These are phyloP conservation scores for Phyllopteryx taeniolatus DNA, from an alignment of 2,113 vertebrate species.

Conservation along the genomic window DNA sequence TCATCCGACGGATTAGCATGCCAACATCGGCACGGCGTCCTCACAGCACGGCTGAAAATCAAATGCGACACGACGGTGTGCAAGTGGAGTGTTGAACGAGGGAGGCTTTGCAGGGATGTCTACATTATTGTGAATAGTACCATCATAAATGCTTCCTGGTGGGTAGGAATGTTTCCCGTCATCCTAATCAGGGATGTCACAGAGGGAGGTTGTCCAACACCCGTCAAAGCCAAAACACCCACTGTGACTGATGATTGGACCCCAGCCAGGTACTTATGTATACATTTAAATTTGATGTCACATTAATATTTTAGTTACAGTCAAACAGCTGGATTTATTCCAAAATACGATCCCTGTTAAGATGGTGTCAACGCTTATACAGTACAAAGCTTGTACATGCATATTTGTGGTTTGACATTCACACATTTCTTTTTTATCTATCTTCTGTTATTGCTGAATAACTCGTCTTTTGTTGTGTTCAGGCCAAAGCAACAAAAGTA, in stretches of 20 bases:
- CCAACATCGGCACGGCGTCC: conserved; percentile 32
- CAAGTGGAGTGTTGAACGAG: neutral
- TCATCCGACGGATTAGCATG: conserved; percentile 39
- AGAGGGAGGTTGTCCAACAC: conserved; percentile 34
- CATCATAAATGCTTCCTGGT: conserved; percentile 12
- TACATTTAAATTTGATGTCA: neutral
- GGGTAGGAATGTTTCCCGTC: conserved; percentile 25
- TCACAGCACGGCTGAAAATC: conserved; percentile 34
- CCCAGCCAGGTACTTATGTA: neutral
- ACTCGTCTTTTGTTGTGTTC: too few species aligned
- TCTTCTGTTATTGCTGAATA: too few species aligned
- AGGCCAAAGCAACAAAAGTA: neutral
- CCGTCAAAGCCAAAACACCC: conserved; percentile 40
- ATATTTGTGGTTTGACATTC: neutral
- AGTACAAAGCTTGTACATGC: too few species aligned
- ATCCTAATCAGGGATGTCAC: conserved; percentile 50
- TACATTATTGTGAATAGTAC: conserved; percentile 5
- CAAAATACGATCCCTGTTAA: neutral
- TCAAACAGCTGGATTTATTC: neutral
- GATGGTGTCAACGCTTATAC: neutral
- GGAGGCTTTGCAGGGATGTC: neutral
- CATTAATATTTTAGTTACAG: neutral
- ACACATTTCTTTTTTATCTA: too few species aligned
- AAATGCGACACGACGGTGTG: conserved; percentile 14
- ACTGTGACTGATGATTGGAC: conserved; percentile 55